These are phyloP conservation scores for Chrysogorgia sp. DNA, from an alignment of 92 coral and sea anemone species.

Conservation along the genomic window DNA sequence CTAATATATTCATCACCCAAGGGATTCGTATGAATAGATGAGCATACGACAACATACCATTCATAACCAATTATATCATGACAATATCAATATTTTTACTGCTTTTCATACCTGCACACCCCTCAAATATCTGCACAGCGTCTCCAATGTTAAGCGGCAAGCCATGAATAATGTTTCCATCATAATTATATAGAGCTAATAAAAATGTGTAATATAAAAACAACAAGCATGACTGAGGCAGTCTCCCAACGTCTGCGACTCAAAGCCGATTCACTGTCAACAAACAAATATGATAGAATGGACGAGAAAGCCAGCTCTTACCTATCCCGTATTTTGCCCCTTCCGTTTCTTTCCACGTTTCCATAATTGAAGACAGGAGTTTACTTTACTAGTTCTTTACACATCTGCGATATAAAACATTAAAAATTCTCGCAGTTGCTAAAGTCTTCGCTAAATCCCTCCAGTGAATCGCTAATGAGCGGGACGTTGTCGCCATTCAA, in stretches of 20 bases:
- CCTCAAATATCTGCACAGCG: conserved; percentile 88
- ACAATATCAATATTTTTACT: background rate
- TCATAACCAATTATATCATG: no score
- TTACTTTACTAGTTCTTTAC: conserved; percentile 2
- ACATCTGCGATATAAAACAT: background rate
- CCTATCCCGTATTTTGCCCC: conserved; percentile 95
- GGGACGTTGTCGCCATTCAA: background rate
- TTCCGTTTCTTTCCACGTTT: conserved; percentile 80
- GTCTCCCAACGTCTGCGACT: background rate
- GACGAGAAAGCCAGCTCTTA: conserved; percentile 27
- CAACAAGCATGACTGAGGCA: conserved; percentile 16
- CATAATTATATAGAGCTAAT: conserved; percentile 86
- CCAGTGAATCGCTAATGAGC: background rate
- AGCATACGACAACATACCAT: no score
- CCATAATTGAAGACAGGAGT: conserved; percentile 52
- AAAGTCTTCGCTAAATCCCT: background rate
- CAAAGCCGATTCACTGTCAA: background rate
- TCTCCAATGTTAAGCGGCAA: conserved; percentile 86
- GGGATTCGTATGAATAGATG: no score
- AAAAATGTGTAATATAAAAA: background rate
- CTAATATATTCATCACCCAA: no score
- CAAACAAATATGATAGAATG: background rate
- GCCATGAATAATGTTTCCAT: conserved; percentile 73
- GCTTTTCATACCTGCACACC: conserved; percentile 74
- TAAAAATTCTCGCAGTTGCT: background rate